Evolutionary conservation across 2,797 vertebrate genomes (phyloP).

Genomic region (Alfaro cultratus): DNA sequence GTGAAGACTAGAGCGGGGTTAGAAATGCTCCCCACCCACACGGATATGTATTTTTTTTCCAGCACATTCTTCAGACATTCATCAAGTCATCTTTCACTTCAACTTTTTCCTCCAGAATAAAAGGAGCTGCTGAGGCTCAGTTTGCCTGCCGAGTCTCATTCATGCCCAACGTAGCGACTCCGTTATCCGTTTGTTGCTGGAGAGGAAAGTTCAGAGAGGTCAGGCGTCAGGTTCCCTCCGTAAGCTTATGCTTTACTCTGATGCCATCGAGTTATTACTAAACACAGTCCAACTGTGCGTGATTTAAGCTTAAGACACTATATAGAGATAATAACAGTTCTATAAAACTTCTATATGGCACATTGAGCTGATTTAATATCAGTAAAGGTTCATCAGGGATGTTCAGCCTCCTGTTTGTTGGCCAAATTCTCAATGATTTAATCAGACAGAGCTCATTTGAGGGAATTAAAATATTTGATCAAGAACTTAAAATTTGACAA

Average conservation of each 20-base stretch:
- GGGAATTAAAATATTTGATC: too few relatives aligned
- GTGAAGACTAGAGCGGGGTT: background rate
- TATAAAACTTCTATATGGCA: too few relatives aligned
- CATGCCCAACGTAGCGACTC: background rate
- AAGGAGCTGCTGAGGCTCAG: background rate
- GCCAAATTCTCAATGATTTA: too few relatives aligned
- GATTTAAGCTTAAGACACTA: background rate
- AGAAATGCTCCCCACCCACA: background rate
- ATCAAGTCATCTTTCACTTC: background rate
- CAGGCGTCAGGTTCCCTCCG: background rate
- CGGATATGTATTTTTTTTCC: background rate
- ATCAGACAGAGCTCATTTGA: too few relatives aligned
- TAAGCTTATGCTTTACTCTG: conserved; percentile 6
- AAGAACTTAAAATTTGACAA: too few relatives aligned
- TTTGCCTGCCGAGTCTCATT: background rate
- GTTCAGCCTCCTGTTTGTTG: too few relatives aligned
- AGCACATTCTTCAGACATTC: background rate
- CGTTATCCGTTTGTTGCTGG: background rate
- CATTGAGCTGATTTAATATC: too few relatives aligned
- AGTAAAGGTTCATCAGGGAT: too few relatives aligned
- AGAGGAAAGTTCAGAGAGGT: conserved; percentile 19
- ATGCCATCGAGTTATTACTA: background rate
- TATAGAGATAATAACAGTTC: too few relatives aligned
- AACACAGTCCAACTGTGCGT: background rate
- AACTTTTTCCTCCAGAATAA: background rate